A percentile compares a stretch with the other conserved stretches of the same genome.
Conservation (phyloP, 2,888 invertebrate genomes). For the Tachystola acroxantha region DNA sequence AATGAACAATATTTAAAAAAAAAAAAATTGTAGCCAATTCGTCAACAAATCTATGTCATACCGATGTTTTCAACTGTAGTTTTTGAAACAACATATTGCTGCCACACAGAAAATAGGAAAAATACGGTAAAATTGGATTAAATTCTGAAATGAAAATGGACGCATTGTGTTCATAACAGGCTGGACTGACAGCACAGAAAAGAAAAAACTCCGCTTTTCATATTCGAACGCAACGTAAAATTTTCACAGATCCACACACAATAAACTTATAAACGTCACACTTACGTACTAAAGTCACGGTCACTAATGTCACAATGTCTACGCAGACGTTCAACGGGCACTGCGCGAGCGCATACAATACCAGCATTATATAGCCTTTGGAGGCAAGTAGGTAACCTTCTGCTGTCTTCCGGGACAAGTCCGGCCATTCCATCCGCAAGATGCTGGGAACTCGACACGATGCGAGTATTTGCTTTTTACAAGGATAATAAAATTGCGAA, state of each 20-base stretch:
- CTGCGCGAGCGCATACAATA: conserved; percentile 52
- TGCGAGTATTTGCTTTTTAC: conserved; percentile 6
- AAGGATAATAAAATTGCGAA: conserved; percentile 10
- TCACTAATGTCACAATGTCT: conserved; percentile 8
- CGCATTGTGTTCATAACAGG: too few relatives aligned
- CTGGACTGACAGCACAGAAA: too few relatives aligned
- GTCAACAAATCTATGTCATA: too few relatives aligned
- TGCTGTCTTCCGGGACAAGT: conserved; percentile 56
- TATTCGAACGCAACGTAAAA: background rate
- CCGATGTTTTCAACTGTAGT: too few relatives aligned
- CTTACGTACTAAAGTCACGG: conserved; percentile 13
- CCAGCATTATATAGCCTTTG: conserved; percentile 53
- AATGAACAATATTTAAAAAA: too few relatives aligned
- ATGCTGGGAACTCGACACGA: conserved; percentile 21
- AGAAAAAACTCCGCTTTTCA: conserved; percentile 3
- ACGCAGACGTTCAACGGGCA: conserved; percentile 27
- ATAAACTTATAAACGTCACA: conserved; percentile 1
- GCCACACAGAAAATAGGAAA: too few relatives aligned
- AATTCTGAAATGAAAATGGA: too few relatives aligned
- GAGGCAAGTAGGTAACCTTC: conserved; percentile 50
- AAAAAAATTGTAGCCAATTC: too few relatives aligned
- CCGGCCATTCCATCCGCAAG: conserved; percentile 10
- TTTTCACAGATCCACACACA: background rate
- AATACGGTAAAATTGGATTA: too few relatives aligned
- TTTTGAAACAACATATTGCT: too few relatives aligned